Evolutionary conservation across 1,140 invertebrate genomes (phyloP), one percentile per base, ranked within the genome.

Genomic region (Oedothorax gibbosus): DNA sequence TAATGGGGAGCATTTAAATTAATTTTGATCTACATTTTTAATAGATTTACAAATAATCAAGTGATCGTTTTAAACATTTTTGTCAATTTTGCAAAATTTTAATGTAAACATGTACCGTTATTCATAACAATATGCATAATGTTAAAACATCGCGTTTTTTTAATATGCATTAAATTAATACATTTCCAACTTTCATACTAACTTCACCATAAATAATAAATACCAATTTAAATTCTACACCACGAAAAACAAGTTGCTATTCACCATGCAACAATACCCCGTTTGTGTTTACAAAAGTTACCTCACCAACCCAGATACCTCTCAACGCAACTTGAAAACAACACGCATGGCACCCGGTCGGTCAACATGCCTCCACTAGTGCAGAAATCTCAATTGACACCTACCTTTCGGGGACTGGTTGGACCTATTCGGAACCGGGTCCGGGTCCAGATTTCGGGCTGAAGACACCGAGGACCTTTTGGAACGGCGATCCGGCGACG

Each of bases 401-500:
- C 71, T 87, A 87, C 86, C 78, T 86, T 79, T 87, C 2, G 84
- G 76, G 50, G 18, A 49, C 50, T 86, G 71, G 57, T 68, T 86
- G 8, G 81, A 72, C 71, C 73, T 72, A 35, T 56, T 60, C n/a
- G 87, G 76, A 10, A 78, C 53, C 4, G 71, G 66, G 56, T 87
- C 87, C 20, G 69, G 21, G 20, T 87, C 86, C 21, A 68, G 71
- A 64, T 75, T 75, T 35, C 80, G 64, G 54, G 65, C 84, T 9
- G 87, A 87, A 11, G 84, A 62, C 56, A 86, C n/a, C 3, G 87
- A 87, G 18, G 86, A 86, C 81, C 85, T 65, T 83, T 86, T 87
- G 51, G 77, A 85, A 68, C 79, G 75, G 50, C 76, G 64, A 64
- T 85, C 84, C 14, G 82, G 73, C 11, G 80, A 82, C 12, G 79